phyloP scores from a whole-genome alignment of 2,797 vertebrate genomes.

The Serranus cabrilla region DNA sequence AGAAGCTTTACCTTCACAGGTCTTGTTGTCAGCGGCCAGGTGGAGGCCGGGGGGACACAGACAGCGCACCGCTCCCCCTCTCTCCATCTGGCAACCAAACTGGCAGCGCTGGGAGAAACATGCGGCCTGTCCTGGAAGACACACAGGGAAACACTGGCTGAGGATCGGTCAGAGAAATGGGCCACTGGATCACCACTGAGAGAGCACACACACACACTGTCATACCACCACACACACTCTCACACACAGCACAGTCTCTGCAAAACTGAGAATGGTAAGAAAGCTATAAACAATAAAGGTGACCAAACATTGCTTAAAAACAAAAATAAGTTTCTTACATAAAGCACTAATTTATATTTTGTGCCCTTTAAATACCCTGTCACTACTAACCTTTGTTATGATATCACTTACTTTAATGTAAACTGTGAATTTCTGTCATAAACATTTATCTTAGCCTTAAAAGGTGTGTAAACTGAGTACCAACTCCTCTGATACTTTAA shows the following conservation, averaged over 20 bases:
- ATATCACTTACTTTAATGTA: slow-evolving; percentile 55
- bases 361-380: slow-evolving; percentile 22
- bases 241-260: background rate
- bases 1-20: slow-evolving; percentile 80
- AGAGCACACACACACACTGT: slow-evolving; percentile 17
- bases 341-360: slow-evolving; percentile 20
- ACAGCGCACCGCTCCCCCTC: slow-evolving; percentile 65
- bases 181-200: slow-evolving; percentile 50
- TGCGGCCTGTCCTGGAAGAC: slow-evolving; percentile 74
- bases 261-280: slow-evolving; percentile 1
- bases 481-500: slow-evolving; percentile 22
- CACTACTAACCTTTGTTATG: slow-evolving; percentile 34
- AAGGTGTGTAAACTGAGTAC: slow-evolving; percentile 32
- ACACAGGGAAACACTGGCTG: slow-evolving; percentile 61
- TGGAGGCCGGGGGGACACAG: slow-evolving; percentile 82
- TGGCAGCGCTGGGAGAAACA: slow-evolving; percentile 79
- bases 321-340: slow-evolving; percentile 5
- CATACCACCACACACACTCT: slow-evolving; percentile 4
- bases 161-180: slow-evolving; percentile 47
- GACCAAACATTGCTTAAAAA: background rate
- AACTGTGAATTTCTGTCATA: slow-evolving; percentile 45
- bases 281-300: slow-evolving; percentile 9
- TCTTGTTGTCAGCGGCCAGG: slow-evolving; percentile 81
- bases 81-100: slow-evolving; percentile 81
- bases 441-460: slow-evolving; percentile 55